These are phyloP conservation scores for Drosophila parthenogenetica DNA, from an alignment of 2,888 invertebrate species.

Conservation along the genomic window DNA sequence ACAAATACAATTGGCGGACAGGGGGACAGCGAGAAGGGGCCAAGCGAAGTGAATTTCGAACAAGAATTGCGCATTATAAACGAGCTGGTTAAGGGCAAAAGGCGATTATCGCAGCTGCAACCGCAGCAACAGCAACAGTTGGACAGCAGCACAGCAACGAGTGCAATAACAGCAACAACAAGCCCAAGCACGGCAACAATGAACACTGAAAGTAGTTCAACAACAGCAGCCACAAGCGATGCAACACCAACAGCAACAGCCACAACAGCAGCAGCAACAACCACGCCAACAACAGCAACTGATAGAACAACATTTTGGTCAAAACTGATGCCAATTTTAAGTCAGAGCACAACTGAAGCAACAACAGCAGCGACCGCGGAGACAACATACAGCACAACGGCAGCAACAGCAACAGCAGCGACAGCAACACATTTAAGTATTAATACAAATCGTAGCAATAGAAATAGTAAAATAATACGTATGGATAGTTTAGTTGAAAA, in stretches of 20 bases:
- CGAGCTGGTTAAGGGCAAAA: slow-evolving; percentile 80
- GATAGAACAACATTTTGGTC: slow-evolving; percentile 66
- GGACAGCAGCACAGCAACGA: slow-evolving; percentile 14
- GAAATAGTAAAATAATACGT: slow-evolving; percentile 81
- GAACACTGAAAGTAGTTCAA: slow-evolving; percentile 25
- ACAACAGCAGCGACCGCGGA: not conserved
- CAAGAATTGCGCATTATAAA: slow-evolving; percentile 82
- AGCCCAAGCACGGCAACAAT: slow-evolving; percentile 30
- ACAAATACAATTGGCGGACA: slow-evolving; percentile 66
- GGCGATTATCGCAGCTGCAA: slow-evolving; percentile 51
- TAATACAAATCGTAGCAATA: slow-evolving; percentile 75
- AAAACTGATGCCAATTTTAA: slow-evolving; percentile 66
- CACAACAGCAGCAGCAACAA: slow-evolving; percentile 5
- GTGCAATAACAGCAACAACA: slow-evolving; percentile 22
- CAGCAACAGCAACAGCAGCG: slow-evolving; percentile 21
- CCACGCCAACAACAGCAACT: slow-evolving; percentile 27
- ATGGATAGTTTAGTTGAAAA: slow-evolving; percentile 54
- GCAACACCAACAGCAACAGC: slow-evolving; percentile 33
- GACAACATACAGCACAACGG: too few species aligned
- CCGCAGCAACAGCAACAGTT: slow-evolving; percentile 43
- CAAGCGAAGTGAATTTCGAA: slow-evolving; percentile 74
- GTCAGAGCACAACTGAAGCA: slow-evolving; percentile 36
- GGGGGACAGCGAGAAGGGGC: slow-evolving; percentile 46
- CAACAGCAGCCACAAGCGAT: slow-evolving; percentile 26
- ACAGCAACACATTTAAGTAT: slow-evolving; percentile 64